These are phyloP conservation scores for Nephrotoma appendiculata DNA, from an alignment of 2,888 invertebrate species.

Conservation along the genomic window DNA sequence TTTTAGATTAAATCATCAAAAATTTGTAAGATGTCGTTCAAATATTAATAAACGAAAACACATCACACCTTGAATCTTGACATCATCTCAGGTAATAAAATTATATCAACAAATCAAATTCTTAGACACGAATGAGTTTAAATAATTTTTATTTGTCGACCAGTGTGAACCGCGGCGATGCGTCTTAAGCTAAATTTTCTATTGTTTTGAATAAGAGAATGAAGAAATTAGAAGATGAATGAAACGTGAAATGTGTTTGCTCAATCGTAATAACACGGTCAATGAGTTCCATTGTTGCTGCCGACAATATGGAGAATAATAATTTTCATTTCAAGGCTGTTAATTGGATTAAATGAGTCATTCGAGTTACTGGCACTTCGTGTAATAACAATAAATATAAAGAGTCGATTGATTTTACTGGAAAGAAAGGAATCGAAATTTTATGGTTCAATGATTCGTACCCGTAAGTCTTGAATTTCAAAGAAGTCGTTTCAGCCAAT, in stretches of 20 bases:
- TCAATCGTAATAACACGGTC: background rate
- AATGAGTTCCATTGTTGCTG: background rate
- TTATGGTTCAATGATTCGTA: background rate
- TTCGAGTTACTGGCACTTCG: background rate
- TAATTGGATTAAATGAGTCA: background rate
- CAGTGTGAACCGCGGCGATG: background rate
- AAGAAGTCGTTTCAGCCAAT: background rate
- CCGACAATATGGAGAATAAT: background rate
- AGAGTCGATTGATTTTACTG: background rate
- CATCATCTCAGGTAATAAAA: background rate
- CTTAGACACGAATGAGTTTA: background rate
- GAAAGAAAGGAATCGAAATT: background rate
- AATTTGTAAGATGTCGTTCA: background rate
- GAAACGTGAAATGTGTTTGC: background rate
- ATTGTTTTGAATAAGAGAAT: background rate
- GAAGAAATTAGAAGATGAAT: background rate
- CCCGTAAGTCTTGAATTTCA: background rate
- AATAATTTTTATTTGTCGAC: background rate
- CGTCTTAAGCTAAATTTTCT: background rate
- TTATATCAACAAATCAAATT: background rate
- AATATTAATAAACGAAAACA: background rate
- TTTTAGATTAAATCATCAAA: background rate
- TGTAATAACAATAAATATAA: background rate
- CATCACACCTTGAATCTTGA: background rate
- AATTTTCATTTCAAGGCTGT: background rate